phyloP scores from a whole-genome alignment of 2,113 vertebrate genomes.

The Heterotis niloticus region DNA sequence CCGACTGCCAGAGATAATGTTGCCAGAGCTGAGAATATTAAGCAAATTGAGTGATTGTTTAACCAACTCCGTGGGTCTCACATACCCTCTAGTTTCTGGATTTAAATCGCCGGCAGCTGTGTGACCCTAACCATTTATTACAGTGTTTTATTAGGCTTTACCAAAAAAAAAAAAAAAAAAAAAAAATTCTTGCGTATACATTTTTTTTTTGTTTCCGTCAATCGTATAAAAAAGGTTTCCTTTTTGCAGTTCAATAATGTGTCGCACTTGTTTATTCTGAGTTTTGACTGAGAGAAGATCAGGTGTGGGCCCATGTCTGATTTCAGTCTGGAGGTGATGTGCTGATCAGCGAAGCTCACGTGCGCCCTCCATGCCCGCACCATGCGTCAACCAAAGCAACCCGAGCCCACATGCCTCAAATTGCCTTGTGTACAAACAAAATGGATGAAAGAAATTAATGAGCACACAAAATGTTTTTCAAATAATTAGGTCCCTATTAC shows the following conservation, averaged over 20 bases:
- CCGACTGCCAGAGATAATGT: slow-evolving; percentile 1
- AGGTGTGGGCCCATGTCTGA: no score
- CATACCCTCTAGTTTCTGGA: neutral
- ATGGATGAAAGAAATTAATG: slow-evolving; percentile 22
- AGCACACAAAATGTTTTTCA: slow-evolving; percentile 2
- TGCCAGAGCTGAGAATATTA: slow-evolving; percentile 7
- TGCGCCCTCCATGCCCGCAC: neutral
- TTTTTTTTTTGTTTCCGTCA: no score
- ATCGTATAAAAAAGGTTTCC: neutral
- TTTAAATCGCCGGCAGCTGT: neutral
- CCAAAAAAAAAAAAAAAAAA: no score
- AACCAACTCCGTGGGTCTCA: neutral
- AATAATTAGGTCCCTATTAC: slow-evolving; percentile 22
- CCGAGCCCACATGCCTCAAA: neutral
- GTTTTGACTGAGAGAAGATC: no score
- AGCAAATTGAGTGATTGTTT: neutral
- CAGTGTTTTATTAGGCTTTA: no score
- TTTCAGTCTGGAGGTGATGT: neutral
- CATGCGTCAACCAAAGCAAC: neutral
- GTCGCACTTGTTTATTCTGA: no score
- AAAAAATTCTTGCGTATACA: no score
- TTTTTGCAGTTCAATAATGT: no score
- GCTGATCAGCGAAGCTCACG: neutral
- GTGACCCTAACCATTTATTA: neutral
- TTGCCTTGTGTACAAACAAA: slow-evolving; percentile 22